Evolutionary conservation across 2,888 invertebrate species (phyloP).

Genomic region (Stratiomys singularior): DNA sequence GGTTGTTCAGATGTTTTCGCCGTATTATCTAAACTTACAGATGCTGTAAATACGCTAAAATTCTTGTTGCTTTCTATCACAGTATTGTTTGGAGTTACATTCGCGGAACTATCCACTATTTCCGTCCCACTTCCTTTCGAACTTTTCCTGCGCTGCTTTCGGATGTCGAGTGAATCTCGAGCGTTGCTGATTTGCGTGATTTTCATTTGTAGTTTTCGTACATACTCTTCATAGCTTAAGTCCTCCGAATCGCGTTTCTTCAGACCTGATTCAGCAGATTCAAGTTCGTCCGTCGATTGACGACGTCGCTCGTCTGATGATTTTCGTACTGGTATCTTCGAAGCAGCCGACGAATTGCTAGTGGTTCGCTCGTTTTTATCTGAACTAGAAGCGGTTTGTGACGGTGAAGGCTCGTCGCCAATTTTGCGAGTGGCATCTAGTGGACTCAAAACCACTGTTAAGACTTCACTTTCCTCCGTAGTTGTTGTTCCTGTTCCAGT

Average conservation of each 20-base stretch:
- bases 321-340: conserved; percentile 48
- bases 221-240: conserved; percentile 70
- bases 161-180: conserved; percentile 74
- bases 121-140: conserved; percentile 63
- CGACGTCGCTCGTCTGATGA: conserved; percentile 47
- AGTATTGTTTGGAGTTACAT: conserved; percentile 52
- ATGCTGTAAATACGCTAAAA: conserved; percentile 50
- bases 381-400: conserved; percentile 57
- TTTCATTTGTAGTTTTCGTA: conserved; percentile 73
- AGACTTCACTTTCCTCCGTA: conserved; percentile 72
- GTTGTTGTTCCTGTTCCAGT: conserved; percentile 64
- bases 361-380: conserved; percentile 61
- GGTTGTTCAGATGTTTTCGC: conserved; percentile 56
- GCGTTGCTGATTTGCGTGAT: conserved; percentile 77
- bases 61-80: conserved; percentile 60
- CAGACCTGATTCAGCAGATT: conserved; percentile 52
- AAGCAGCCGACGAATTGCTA: conserved; percentile 35
- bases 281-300: conserved; percentile 55
- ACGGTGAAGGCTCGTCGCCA: conserved; percentile 56
- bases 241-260: conserved; percentile 62
- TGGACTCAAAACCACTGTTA: conserved; percentile 69
- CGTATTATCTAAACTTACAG: conserved; percentile 54
- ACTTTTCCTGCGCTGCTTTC: conserved; percentile 69
- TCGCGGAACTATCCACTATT: not conserved
- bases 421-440: conserved; percentile 62